A percentile compares a stretch with the other conserved stretches of the same genome.
phyloP scores from a whole-genome alignment of 2,113 vertebrate species.

The Uropsilus gracilis region DNA sequence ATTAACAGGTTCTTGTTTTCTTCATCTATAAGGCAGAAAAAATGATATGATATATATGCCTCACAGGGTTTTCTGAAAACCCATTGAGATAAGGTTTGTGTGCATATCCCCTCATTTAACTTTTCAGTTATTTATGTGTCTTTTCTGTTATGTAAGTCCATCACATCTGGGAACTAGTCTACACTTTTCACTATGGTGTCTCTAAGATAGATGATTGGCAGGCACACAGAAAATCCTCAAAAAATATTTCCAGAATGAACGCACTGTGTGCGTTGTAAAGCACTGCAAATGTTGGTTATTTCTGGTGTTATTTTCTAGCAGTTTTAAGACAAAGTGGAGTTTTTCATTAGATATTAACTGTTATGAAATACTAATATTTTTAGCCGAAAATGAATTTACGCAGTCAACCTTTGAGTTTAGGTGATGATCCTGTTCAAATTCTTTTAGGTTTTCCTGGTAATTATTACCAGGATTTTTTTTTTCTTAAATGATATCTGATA shows the following conservation, averaged over 20 bases:
- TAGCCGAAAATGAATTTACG: not conserved
- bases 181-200: not conserved
- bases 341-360: conserved; percentile 48
- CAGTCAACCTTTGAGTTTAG: conserved; percentile 23
- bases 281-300: not conserved
- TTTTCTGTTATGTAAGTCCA: not conserved
- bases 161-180: not conserved
- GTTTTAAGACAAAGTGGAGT: not conserved
- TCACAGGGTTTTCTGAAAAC: not conserved
- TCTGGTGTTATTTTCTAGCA: not conserved
- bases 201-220: not conserved
- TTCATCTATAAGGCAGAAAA: not conserved
- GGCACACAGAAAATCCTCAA: not conserved
- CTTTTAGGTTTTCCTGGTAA: conserved; percentile 44
- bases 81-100: not conserved
- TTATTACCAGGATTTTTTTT: not conserved
- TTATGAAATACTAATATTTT: conserved; percentile 19
- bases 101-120: not conserved
- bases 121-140: not conserved
- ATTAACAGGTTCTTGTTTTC: not conserved
- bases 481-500: conserved; percentile 22
- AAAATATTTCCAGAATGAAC: not conserved
- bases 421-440: not conserved
- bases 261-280: not conserved
- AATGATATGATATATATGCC: not conserved